phyloP scores from a whole-genome alignment of 2,113 vertebrate genomes.

The Chloropsis hardwickii region DNA sequence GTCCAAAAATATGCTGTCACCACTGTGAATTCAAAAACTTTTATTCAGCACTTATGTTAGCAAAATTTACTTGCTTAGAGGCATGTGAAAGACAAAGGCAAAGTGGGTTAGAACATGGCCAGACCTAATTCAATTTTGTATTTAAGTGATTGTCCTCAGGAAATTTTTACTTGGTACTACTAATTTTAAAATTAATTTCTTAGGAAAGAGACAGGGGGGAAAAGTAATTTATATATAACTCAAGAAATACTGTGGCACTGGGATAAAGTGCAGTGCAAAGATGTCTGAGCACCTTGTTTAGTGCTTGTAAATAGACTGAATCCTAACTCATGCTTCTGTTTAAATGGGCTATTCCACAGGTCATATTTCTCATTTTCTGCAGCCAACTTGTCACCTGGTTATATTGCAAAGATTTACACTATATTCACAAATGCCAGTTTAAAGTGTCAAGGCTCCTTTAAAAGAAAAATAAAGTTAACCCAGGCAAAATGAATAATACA shows the following conservation, averaged over 20 bases:
- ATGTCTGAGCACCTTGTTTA: neutral
- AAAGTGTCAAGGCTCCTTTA: conserved; percentile 47
- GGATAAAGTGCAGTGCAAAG: neutral
- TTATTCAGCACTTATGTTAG: neutral
- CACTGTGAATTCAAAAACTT: neutral
- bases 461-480: conserved; percentile 64
- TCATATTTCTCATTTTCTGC: conserved; percentile 51
- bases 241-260: neutral
- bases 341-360: conserved; percentile 36
- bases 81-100: neutral
- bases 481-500: conserved; percentile 58
- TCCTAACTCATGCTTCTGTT: conserved; percentile 47
- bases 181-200: neutral
- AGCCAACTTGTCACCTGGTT: conserved; percentile 33
- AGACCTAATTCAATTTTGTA: neutral
- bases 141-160: neutral
- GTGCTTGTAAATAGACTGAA: neutral
- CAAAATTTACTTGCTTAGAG: conserved; percentile 14
- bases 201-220: neutral
- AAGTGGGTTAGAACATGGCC: neutral
- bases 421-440: conserved; percentile 41
- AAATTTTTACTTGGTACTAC: neutral
- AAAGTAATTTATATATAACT: neutral
- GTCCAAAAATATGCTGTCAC: neutral
- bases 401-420: conserved; percentile 57